Evolutionary conservation across 1,140 invertebrate genomes (phyloP), one percentile per base, ranked within the genome.

Genomic region (Tachypleus tridentatus): DNA sequence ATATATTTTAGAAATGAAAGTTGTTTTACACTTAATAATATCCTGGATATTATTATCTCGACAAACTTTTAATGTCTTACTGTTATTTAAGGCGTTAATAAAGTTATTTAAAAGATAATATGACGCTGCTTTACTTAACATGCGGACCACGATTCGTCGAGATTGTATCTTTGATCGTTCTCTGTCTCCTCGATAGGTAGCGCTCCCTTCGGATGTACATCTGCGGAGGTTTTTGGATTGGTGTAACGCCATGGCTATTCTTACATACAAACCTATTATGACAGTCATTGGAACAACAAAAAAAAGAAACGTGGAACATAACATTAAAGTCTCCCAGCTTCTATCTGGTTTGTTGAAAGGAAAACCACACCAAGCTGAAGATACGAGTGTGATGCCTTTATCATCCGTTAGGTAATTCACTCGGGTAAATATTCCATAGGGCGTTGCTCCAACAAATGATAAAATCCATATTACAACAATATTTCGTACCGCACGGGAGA

Each of bases 381-480:
- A 29, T 29, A 29, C 29, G 29, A 29, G 29, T 29, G 29, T 29
- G 29, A 29, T 29, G 29, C 29, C 29, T 29, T 29, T 29, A 29
- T 29, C 29, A 29, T 29, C 29, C 2, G 29, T 63, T 50, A 72
- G 56, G 61, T 75, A 76, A 60, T 72, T 69, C 47, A 76, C 69
- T 29, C 61, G 60, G 0, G 73, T 75, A 68, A 75, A 77, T 50
- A 85, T 71, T 0, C 85, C 86, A 76, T 91, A 91, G 0, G 93
- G 93, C 49, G 88, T 73, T 0, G 93, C 92, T 51, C 82, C 83
- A 4, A 88, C 61, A 6, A 90, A 79, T 3, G 89, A 85, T 0
- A 90, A 72, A 0, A 87, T 72, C 93, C 93, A 96, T 8, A 92
- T 79, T 7, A 80, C 78, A 3, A 84, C 77, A 58, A 96, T 92